These are phyloP conservation scores for Zalophus californianus DNA, from an alignment of 2,797 vertebrate genomes.

Conservation along the genomic window DNA sequence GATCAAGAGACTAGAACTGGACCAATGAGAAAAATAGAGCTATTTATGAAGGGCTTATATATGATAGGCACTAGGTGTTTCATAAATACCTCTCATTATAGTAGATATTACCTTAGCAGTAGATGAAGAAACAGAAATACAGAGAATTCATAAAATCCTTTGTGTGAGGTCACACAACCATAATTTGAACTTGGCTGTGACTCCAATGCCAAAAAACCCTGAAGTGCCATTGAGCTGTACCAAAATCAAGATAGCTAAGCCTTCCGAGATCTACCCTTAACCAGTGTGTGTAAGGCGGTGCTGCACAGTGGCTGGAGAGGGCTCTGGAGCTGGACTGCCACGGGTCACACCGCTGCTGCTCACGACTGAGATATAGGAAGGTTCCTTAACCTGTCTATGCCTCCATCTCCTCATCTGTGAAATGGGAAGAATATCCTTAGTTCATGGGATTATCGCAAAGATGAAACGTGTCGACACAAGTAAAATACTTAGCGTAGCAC, in stretches of 20 bases:
- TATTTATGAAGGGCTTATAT: not conserved
- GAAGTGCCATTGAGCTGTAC: not conserved
- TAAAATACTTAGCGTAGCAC: not conserved
- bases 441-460: not conserved
- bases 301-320: not conserved
- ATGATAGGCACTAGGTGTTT: not conserved
- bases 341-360: not conserved
- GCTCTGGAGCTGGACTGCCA: not conserved
- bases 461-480: not conserved
- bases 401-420: not conserved
- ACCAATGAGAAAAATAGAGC: conserved; percentile 13
- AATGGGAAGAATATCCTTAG: not conserved
- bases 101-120: not conserved
- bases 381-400: not conserved
- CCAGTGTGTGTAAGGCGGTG: not conserved
- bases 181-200: not conserved
- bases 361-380: not conserved
- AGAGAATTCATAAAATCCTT: not conserved
- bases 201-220: not conserved
- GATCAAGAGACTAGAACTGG: not conserved
- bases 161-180: not conserved
- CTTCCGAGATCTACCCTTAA: not conserved
- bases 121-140: not conserved
- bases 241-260: not conserved
- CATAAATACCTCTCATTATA: not conserved